Percentiles rank a stretch among this genome's conserved stretches.
Conservation (phyloP, 2,113 vertebrate genomes). For the Beaufortia kweichowensis region DNA sequence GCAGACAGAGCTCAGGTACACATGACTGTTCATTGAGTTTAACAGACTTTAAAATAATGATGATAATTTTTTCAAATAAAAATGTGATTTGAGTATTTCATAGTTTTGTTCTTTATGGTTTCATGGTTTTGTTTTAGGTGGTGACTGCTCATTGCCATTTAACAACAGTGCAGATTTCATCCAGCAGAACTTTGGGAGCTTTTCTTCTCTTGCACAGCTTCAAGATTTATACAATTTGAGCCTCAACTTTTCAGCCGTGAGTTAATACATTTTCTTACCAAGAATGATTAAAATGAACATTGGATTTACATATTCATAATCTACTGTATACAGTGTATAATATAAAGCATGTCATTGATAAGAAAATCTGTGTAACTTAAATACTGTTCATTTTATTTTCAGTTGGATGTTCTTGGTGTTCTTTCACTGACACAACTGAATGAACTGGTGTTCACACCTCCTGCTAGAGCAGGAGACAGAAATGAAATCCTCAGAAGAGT, state of each 20-base stretch:
- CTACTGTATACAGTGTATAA: too few relatives aligned
- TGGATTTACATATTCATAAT: neutral
- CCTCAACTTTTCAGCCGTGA: conserved; percentile 23
- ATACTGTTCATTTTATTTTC: neutral
- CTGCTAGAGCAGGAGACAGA: neutral
- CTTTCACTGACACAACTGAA: neutral
- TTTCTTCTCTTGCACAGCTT: neutral
- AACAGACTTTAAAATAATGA: too few relatives aligned
- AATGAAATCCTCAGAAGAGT: neutral
- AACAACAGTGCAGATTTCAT: conserved; percentile 20
- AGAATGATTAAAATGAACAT: neutral
- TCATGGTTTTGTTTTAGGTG: conserved; percentile 1
- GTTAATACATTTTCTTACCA: neutral
- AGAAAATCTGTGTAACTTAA: neutral
- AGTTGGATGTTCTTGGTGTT: neutral
- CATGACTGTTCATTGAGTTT: neutral
- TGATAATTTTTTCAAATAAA: neutral
- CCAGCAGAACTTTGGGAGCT: conserved; percentile 14
- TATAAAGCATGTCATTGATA: neutral
- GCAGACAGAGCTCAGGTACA: neutral
- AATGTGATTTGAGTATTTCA: too few relatives aligned
- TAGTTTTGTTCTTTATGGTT: too few relatives aligned
- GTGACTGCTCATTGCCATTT: conserved; percentile 13
- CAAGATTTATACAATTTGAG: neutral
- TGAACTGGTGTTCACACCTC: conserved; percentile 22